Evolutionary conservation across 2,797 vertebrate genomes (phyloP).

Genomic region (Petrocephalus schoutedeni): DNA sequence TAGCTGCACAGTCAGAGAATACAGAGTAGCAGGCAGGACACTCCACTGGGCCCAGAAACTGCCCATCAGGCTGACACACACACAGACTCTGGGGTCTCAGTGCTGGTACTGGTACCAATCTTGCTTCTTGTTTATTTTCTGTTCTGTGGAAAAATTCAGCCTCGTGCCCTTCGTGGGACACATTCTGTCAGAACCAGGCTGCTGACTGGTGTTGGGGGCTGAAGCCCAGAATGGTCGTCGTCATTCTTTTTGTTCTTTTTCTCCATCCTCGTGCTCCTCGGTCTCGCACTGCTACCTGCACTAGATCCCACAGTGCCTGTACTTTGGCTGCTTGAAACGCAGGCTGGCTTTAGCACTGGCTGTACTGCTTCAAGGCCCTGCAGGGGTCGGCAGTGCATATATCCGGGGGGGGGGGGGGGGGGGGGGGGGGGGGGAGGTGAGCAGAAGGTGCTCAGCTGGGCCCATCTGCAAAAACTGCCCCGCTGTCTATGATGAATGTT

Average conservation of each 20-base stretch:
- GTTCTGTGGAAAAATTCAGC: not conserved
- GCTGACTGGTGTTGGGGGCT: not conserved
- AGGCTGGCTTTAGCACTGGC: not conserved
- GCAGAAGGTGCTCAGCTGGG: constrained; percentile 56
- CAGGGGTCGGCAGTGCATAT: not conserved
- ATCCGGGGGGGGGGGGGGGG: not conserved
- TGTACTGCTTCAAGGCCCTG: not conserved
- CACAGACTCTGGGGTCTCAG: not conserved
- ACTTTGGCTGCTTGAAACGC: constrained; percentile 67
- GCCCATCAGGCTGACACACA: not conserved
- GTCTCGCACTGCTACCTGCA: constrained; percentile 26
- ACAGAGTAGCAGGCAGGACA: not conserved
- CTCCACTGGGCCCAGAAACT: not conserved
- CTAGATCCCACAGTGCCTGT: constrained; percentile 72
- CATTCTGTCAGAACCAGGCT: not conserved
- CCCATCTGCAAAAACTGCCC: not conserved
- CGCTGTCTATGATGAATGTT: not conserved
- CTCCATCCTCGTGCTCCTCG: not conserved
- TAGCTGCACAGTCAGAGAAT: not conserved
- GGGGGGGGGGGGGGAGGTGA: constrained; percentile 21
- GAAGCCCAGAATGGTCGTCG: not conserved
- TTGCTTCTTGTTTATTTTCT: not conserved
- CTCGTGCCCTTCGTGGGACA: not conserved
- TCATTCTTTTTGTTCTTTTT: not conserved
- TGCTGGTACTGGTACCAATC: not conserved